Conservation (phyloP, 1,140 invertebrate species). For the Bathynomus jamesi region DNA sequence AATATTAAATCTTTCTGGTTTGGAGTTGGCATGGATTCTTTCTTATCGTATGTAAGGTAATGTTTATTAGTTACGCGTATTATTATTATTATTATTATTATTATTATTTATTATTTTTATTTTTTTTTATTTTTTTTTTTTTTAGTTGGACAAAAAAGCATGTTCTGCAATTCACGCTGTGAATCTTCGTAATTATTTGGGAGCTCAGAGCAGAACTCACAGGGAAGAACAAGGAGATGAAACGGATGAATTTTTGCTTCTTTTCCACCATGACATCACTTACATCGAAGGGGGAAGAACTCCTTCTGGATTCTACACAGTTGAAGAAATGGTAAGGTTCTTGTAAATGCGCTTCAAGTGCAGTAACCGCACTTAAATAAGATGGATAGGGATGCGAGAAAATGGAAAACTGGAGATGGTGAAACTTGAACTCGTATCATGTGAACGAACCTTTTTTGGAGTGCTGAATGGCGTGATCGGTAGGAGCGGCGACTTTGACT, state of each 20-base stretch:
- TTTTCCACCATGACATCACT: slow-evolving; percentile 87
- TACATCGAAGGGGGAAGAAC: slow-evolving; percentile 96
- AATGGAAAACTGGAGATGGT: no score
- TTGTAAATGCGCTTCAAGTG: no score
- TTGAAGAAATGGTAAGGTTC: slow-evolving; percentile 72
- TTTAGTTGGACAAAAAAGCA: slow-evolving; percentile 93
- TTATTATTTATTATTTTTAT: neutral
- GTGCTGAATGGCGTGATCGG: no score
- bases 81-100: neutral
- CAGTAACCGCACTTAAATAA: no score
- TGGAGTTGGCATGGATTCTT: no score
- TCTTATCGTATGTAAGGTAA: no score
- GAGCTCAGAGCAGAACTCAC: slow-evolving; percentile 92
- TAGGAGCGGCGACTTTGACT: no score
- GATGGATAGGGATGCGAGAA: no score
- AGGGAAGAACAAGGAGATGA: slow-evolving; percentile 95
- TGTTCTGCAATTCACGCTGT: slow-evolving; percentile 99
- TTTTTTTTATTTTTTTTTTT: neutral
- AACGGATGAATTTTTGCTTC: slow-evolving; percentile 84
- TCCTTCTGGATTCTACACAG: slow-evolving; percentile 92
- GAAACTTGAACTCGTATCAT: no score
- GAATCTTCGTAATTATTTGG: slow-evolving; percentile 90
- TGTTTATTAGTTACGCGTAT: neutral
- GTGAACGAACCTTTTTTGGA: no score
- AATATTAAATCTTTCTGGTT: no score